Base-by-base conservation (phyloP, 2,797 vertebrate species). In the Ara ararauna region DNA sequence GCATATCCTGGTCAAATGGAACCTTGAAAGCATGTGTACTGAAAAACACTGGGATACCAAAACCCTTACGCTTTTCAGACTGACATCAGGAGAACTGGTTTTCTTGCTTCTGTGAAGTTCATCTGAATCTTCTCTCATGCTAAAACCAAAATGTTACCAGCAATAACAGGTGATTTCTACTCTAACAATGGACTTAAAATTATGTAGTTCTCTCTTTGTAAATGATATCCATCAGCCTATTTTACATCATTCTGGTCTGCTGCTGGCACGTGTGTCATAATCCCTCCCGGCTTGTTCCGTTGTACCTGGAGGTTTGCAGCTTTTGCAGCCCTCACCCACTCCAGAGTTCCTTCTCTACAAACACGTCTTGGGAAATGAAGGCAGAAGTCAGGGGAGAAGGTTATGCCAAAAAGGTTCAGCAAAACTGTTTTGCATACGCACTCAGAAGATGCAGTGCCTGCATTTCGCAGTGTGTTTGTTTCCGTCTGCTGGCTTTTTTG, bases 221-320 rank as follows among this genome's bases (percentile, higher is more conserved):
- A 89, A 34, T 65, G 34, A 7, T 30, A 87, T 56, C 17, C 15
- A 45, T 5, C 12, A 13, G 19, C n/a, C 24, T 68, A 5, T 84
- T 80, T 74, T 72, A 51, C 29, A 77, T 40, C 26, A 84, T 47
- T 58, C 50, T 40, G 34, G 6, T 61, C 50, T 91, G 20, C 32
- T 40, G 14, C 18, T 61, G 61, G 2, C 1, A 2, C 1, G 0
- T 22, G 13, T 50, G 21, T 53, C 9, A 9, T 44, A 24, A 44
- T 88, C 5, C 32, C 29, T 14, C 10, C 5, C 0, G 1, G 7
- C 24, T 81, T 7, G 24, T 82, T 79, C n/a, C 7, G 22, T 56
- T 22, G 9, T n/a, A 27, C 16, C 24, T 58, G 38, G 29, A 89
- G 23, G 8, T 62, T 68, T 74, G 22, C n/a, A 89, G 75, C 18